phyloP scores from a whole-genome alignment of 2,888 invertebrate genomes.

The Himalopsyche tibetana region DNA sequence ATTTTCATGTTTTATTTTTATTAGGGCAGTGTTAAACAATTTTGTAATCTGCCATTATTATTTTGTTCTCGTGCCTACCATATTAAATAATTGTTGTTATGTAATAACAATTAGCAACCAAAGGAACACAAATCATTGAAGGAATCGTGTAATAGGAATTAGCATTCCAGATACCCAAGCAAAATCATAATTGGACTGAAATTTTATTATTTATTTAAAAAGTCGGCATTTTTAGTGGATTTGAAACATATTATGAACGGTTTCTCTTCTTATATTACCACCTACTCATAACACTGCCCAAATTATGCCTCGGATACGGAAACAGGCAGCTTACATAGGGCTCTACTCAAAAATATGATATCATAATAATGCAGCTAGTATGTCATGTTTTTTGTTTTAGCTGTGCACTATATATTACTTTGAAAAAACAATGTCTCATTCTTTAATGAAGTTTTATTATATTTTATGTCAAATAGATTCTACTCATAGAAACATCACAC shows the following conservation, averaged over 20 bases:
- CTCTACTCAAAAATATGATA: background rate
- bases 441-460: background rate
- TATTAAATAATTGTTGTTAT: background rate
- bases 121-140: constrained; percentile 24
- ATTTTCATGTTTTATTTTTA: constrained; percentile 31
- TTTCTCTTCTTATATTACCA: background rate
- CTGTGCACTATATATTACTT: background rate
- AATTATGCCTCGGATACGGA: background rate
- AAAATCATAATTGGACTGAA: constrained; percentile 40
- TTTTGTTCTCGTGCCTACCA: constrained; percentile 1
- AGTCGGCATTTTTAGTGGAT: background rate
- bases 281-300: background rate
- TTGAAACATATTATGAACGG: background rate
- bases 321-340: constrained; percentile 27
- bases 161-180: constrained; percentile 18
- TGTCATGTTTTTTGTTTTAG: constrained; percentile 19
- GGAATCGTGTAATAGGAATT: background rate
- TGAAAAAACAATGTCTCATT: background rate
- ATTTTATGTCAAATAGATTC: background rate
- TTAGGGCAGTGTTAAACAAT: constrained; percentile 9
- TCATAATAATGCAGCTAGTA: constrained; percentile 26
- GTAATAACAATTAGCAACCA: constrained; percentile 15
- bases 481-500: constrained; percentile 4
- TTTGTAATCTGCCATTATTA: constrained; percentile 1
- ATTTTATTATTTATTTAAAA: constrained; percentile 12